Conservation (phyloP, 2,888 invertebrate genomes). For the Diaphora mendica region DNA sequence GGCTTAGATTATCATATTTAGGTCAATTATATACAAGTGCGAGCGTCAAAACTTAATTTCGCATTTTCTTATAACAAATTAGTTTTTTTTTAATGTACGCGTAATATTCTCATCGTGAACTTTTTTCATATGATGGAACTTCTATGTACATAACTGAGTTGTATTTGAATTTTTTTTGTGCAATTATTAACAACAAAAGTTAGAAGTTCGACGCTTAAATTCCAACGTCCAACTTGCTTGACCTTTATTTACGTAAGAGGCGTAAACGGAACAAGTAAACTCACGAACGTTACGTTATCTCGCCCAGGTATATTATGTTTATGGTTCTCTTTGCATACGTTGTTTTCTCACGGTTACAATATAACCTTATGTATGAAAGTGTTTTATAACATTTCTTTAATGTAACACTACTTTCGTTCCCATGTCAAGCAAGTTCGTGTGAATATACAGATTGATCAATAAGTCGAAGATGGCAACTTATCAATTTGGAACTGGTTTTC, state of each 20-base stretch:
- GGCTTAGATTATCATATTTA: background rate
- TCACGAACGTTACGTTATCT: slow-evolving; percentile 54
- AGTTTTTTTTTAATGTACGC: no score
- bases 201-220: slow-evolving; percentile 19
- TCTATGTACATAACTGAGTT: background rate
- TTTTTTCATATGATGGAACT: background rate
- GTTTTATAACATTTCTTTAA: slow-evolving; percentile 56
- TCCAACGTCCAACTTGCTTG: slow-evolving; percentile 44
- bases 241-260: slow-evolving; percentile 78
- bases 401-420: slow-evolving; percentile 61
- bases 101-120: no score
- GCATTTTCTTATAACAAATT: no score
- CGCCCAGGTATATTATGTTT: slow-evolving; percentile 48
- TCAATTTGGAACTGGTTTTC: slow-evolving; percentile 51
- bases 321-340: slow-evolving; percentile 68
- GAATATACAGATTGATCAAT: slow-evolving; percentile 60
- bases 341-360: slow-evolving; percentile 74
- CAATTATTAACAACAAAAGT: background rate
- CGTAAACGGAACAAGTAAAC: slow-evolving; percentile 72
- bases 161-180: background rate
- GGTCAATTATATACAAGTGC: background rate
- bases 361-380: slow-evolving; percentile 72
- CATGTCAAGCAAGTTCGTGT: slow-evolving; percentile 58
- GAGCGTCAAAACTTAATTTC: no score
- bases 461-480: slow-evolving; percentile 53